phyloP scores from a whole-genome alignment of 2,113 vertebrate species.

The Trematocara stigmaticum region DNA sequence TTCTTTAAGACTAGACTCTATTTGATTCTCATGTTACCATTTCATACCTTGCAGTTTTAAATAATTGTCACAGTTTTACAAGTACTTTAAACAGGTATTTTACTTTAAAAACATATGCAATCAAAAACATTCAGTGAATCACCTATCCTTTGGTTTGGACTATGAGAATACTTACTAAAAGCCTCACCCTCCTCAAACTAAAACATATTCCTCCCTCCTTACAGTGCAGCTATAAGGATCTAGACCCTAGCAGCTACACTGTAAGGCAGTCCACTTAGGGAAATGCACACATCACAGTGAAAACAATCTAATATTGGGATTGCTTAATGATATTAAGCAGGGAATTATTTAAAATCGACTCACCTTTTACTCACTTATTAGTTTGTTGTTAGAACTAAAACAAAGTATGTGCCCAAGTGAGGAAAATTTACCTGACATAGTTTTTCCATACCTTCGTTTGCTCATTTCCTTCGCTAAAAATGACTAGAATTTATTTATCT shows the following conservation, averaged over 20 bases:
- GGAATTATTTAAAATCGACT: neutral
- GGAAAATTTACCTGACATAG: neutral
- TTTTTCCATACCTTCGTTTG: neutral
- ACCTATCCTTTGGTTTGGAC: neutral
- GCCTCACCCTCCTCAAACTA: neutral
- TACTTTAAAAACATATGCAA: neutral
- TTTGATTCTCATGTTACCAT: neutral
- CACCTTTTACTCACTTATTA: neutral
- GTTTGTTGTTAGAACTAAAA: neutral
- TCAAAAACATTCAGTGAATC: neutral
- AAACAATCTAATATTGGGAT: neutral
- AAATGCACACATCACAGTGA: neutral
- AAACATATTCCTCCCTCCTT: neutral
- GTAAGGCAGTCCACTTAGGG: neutral
- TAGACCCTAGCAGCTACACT: neutral
- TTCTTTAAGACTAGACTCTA: neutral
- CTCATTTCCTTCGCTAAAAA: neutral
- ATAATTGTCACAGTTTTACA: neutral
- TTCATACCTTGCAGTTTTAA: neutral
- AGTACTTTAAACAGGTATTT: neutral
- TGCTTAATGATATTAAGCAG: neutral
- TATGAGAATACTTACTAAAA: neutral
- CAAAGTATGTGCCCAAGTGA: neutral
- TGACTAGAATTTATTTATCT: neutral
- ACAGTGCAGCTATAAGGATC: neutral